Base-by-base conservation (phyloP, 2,888 invertebrate species). In the Apamea anceps region DNA sequence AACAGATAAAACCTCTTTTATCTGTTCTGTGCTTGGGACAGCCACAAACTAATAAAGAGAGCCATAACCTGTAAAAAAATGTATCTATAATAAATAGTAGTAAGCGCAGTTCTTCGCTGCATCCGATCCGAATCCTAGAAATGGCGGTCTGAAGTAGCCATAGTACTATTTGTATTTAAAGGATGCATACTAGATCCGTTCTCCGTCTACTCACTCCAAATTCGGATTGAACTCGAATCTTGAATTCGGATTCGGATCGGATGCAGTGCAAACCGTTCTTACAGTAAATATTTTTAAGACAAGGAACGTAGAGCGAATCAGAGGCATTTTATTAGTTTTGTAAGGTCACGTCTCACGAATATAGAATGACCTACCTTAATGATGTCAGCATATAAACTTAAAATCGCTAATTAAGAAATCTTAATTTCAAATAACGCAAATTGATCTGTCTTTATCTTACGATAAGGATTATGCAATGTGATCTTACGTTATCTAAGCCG, bases 351-450 rank as follows among this genome's bases (percentile, higher is more conserved):
- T 45, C 65, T 25, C 4, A 10, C 21, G 15, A 0, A 15, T 2
- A 51, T 71, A 54, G 15, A 71, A 71, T 37, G 25, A 37, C 8
- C 32, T 25, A 32, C 8, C 21, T 13, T 51, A 37, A 54, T 54
- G 25, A 71, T 18, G 25, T n/a, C n/a, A 54, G 10, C 12, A 37
- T 3, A 18, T 37, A 0, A 37, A 60, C 7, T 51, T 28, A 7
- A 28, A 51, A 74, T 42, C 25, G 25, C 10, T 28, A 10, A 25
- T 25, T 42, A 42, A 25, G 28, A 54, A 10, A 54, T 54, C 18
- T 54, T 5, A 54, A 78, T 78, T 63, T 37, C 51, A 54, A 77
- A 71, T 71, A 13, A 67, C 37, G 32, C 48, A 15, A 32, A 25
- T 32, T 48, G 6, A n/a, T 62, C 7, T 15, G 1, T 32, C 32